Evolutionary conservation across 2,797 vertebrate species (phyloP).

Genomic region (Aeoliscus strigatus): DNA sequence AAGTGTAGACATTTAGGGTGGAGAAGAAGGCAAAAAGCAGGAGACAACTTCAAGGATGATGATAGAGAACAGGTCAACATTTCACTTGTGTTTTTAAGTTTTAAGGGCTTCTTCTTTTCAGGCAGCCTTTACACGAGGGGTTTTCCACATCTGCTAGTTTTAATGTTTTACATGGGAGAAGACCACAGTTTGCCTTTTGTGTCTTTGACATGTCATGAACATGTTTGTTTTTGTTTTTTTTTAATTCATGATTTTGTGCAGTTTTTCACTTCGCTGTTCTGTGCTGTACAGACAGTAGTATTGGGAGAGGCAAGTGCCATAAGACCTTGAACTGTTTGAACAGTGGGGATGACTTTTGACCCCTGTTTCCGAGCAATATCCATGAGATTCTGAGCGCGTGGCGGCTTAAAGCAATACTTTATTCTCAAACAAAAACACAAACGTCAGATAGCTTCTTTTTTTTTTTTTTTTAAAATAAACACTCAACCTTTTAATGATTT

Average conservation of each 20-base stretch:
- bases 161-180: conserved; percentile 63
- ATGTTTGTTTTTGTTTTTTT: conserved; percentile 62
- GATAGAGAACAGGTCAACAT: conserved; percentile 20
- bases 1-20: conserved; percentile 66
- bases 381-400: conserved; percentile 64
- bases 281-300: conserved; percentile 49
- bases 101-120: conserved; percentile 78
- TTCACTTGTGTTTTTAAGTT: conserved; percentile 30
- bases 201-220: conserved; percentile 26
- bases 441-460: conserved; percentile 67
- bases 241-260: conserved; percentile 59
- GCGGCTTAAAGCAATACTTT: conserved; percentile 82
- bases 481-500: conserved; percentile 86
- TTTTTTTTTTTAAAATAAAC: conserved; percentile 44
- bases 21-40: conserved; percentile 55
- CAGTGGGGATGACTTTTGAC: conserved; percentile 59
- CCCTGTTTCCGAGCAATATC: conserved; percentile 83
- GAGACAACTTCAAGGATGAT: conserved; percentile 45
- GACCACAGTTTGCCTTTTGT: conserved; percentile 84
- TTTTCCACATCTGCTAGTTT: conserved; percentile 75
- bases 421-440: conserved; percentile 57
- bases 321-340: conserved; percentile 88
- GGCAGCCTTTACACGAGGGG: conserved; percentile 67
- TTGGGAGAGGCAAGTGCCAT: conserved; percentile 86
- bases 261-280: conserved; percentile 11